Evolutionary conservation across 2,797 vertebrate species (phyloP).

Genomic region (Eptatretus atami): DNA sequence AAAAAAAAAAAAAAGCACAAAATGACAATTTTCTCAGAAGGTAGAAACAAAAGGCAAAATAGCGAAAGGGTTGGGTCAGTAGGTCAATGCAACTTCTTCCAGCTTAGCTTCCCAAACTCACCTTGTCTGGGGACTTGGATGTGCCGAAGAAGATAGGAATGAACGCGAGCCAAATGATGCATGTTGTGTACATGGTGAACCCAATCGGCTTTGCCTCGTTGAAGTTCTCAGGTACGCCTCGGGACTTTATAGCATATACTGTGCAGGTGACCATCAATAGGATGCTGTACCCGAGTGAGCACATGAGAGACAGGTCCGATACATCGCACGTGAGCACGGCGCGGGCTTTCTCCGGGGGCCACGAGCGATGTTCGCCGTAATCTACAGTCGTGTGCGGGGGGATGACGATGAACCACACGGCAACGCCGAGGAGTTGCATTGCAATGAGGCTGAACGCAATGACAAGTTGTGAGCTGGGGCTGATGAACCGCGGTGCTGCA

Average conservation of each 20-base stretch:
- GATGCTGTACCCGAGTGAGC: conserved; percentile 84
- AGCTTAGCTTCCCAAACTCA: conserved; percentile 9
- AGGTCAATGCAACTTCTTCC: too few species aligned
- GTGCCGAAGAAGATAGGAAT: conserved; percentile 93
- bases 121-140: conserved; percentile 75
- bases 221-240: conserved; percentile 52
- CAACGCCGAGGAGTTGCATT: conserved; percentile 64
- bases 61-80: too few species aligned
- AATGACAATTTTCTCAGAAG: too few species aligned
- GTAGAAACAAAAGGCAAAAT: too few species aligned
- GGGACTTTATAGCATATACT: conserved; percentile 85
- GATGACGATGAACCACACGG: conserved; percentile 72
- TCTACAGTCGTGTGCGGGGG: conserved; percentile 68
- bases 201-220: conserved; percentile 3
- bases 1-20: too few species aligned
- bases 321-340: conserved; percentile 81
- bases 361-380: conserved; percentile 67
- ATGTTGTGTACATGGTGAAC: conserved; percentile 51
- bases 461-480: conserved; percentile 61
- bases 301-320: conserved; percentile 80
- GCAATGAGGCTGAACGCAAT: conserved; percentile 82
- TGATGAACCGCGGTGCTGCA: conserved; percentile 59
- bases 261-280: conserved; percentile 92
- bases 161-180: conserved; percentile 85
- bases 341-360: conserved; percentile 40